phyloP scores from a whole-genome alignment of 2,797 vertebrate species.

The Cygnus olor region DNA sequence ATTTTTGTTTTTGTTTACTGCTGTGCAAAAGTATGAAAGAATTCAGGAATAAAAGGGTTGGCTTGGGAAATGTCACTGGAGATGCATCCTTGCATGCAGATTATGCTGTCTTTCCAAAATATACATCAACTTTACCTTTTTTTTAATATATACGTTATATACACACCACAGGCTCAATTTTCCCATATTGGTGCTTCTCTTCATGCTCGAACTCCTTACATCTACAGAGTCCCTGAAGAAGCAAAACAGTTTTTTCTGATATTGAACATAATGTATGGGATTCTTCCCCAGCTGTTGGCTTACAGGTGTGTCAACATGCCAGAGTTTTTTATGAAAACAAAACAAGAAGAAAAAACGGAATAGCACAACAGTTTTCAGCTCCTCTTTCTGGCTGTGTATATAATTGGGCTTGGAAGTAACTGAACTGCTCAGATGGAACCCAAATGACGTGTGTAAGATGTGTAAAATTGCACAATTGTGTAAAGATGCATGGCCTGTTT shows the following conservation, averaged over 20 bases:
- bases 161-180: conserved; percentile 89
- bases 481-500: not conserved
- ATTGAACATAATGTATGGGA: conserved; percentile 86
- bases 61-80: conserved; percentile 18
- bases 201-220: conserved; percentile 93
- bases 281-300: conserved; percentile 90
- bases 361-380: conserved; percentile 51
- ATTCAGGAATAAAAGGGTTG: conserved; percentile 10
- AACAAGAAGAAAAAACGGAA: conserved; percentile 80
- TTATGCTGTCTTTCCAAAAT: conserved; percentile 1
- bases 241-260: conserved; percentile 85
- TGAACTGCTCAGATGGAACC: not conserved
- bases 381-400: not conserved
- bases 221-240: conserved; percentile 89
- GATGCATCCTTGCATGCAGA: conserved; percentile 33
- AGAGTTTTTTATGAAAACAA: conserved; percentile 86
- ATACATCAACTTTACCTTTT: not conserved
- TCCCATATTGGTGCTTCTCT: conserved; percentile 93
- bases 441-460: not conserved
- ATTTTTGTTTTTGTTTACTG: not conserved
- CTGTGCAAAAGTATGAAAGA: not conserved
- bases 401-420: not conserved
- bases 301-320: conserved; percentile 88
- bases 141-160: conserved; percentile 39
- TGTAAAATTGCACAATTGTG: conserved; percentile 6